A percentile compares a stretch with the other conserved stretches of the same genome.
phyloP scores from a whole-genome alignment of 2,113 vertebrate genomes.

The Mus pahari region DNA sequence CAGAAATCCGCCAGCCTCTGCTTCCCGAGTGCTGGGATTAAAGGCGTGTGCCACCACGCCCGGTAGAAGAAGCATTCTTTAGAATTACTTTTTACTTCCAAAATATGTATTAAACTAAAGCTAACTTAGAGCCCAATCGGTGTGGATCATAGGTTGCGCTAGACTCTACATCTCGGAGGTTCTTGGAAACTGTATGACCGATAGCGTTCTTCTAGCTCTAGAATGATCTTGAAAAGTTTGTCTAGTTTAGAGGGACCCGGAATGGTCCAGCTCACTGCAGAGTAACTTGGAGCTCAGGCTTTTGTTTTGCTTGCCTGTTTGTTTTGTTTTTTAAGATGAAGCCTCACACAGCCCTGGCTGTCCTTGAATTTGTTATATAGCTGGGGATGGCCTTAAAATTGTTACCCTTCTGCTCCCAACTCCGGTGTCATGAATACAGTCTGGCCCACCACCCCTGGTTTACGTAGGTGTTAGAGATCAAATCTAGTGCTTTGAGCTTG shows the following conservation, averaged over 20 bases:
- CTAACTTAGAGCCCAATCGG: conserved; percentile 41
- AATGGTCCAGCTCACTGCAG: background rate
- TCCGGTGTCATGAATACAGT: background rate
- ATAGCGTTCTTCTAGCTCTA: background rate
- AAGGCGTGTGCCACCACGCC: too few species aligned
- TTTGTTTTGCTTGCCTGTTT: background rate
- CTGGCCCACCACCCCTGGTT: background rate
- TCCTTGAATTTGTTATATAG: background rate
- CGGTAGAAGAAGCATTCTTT: conserved; percentile 60
- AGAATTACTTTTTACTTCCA: conserved; percentile 15
- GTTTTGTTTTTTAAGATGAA: background rate
- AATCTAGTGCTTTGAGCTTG: background rate
- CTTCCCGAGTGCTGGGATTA: too few species aligned
- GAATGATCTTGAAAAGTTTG: background rate
- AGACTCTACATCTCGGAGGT: background rate
- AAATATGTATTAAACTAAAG: conserved; percentile 15
- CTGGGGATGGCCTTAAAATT: background rate
- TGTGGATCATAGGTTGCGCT: background rate
- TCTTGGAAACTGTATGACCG: background rate
- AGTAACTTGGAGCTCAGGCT: background rate
- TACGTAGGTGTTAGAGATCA: background rate
- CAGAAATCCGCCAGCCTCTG: too few species aligned
- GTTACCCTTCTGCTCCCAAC: background rate
- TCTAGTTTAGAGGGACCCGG: conserved; percentile 20
- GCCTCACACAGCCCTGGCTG: background rate